phyloP scores from a whole-genome alignment of 2,113 vertebrate genomes.

The Garra rufa region DNA sequence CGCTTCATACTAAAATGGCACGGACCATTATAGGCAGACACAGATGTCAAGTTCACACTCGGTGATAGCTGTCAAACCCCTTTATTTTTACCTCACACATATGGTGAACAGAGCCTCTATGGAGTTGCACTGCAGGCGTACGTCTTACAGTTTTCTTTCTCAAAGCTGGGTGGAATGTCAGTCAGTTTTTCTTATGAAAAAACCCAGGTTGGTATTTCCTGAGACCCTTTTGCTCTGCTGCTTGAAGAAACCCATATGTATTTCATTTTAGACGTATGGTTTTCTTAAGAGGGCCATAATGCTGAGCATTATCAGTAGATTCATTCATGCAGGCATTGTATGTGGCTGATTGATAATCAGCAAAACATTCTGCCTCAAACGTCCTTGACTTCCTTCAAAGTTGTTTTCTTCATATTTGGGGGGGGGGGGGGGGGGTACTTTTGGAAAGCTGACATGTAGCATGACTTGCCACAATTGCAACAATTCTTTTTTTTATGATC shows the following conservation, averaged over 20 bases:
- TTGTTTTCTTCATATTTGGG: neutral
- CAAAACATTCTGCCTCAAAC: neutral
- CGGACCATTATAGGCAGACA: neutral
- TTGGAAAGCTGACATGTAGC: neutral
- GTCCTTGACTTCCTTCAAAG: neutral
- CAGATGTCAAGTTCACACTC: conserved; percentile 12
- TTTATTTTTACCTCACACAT: conserved; percentile 27
- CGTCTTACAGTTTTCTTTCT: conserved; percentile 59
- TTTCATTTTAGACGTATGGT: conserved; percentile 36
- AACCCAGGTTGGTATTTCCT: conserved; percentile 75
- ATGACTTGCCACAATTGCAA: neutral
- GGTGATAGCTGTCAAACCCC: neutral
- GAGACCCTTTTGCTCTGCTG: conserved; percentile 60
- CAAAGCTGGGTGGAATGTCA: conserved; percentile 69
- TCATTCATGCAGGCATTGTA: neutral
- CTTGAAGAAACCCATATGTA: conserved; percentile 31
- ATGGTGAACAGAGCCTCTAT: neutral
- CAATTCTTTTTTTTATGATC: neutral
- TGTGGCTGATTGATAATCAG: neutral
- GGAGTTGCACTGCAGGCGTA: conserved; percentile 30
- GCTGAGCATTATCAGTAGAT: neutral
- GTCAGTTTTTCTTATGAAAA: conserved; percentile 62
- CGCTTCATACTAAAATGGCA: neutral
- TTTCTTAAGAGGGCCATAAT: neutral
- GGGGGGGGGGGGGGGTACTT: neutral